Base-by-base conservation (phyloP, 2,797 vertebrate genomes). In the Antennarius maculatus region DNA sequence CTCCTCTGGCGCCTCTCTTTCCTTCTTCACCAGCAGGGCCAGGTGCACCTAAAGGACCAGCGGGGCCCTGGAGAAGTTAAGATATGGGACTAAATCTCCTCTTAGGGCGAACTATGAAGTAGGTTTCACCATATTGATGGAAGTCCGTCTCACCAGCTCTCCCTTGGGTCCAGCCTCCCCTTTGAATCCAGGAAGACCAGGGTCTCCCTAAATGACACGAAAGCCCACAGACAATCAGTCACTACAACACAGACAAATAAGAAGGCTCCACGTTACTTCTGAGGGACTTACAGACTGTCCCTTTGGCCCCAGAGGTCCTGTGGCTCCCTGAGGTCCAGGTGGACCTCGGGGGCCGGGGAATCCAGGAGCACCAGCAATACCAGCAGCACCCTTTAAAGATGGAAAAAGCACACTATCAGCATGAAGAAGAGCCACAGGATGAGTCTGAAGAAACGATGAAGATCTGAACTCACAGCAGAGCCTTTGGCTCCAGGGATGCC, bases 291-390 rank as follows among this genome's bases (percentile, higher is more conserved):
- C 97, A 91, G 93, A 89, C 87, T 97, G 96, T 85, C 97, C 97
- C 89, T 99, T 99, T 16, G 97, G 96, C 59, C 97, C 97, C 54
- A 97, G 92, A 63, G 97, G 92, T 80, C 97, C 97, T 42, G 96
- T 98, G 71, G 97, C 94, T 83, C 97, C 97, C 85, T 99, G 97
- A 63, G 97, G 97, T 71, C 97, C 97, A 6, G 97, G 97, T 13
- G 97, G 96, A 28, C 97, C 97, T 62, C 97, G 96, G 53, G 97
- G 97, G 0, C 97, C 97, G 1, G 97, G 97, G 85, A 99, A 99
- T 70, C 97, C 97, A 53, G 97, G 97, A 68, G 97, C 97, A n/a
- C 97, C 97, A 74, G 97, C 95, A 87, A 98, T 98, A 75, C 97
- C 97, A 52, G 97, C 58, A 82, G 61, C 95, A 12, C 97, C 97